Evolutionary conservation across 2,113 vertebrate species (phyloP).

Genomic region (Myrmophylax atrothorax): DNA sequence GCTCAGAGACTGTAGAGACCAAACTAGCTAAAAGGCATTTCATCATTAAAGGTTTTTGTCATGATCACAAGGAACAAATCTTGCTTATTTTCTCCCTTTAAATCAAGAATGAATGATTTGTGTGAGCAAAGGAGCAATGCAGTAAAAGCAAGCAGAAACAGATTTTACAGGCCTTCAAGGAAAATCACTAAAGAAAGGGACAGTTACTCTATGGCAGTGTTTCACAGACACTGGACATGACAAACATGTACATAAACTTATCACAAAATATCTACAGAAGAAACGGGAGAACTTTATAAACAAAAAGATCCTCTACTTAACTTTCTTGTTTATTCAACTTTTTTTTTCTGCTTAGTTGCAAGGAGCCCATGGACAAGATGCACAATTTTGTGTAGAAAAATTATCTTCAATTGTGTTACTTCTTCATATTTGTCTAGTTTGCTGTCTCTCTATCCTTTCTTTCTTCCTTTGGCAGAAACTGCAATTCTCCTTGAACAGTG

Average conservation of each 20-base stretch:
- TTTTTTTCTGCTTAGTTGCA: not conserved
- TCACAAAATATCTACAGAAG: not conserved
- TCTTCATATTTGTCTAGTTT: not conserved
- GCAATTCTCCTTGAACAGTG: not conserved
- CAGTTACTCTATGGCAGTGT: not conserved
- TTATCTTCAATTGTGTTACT: not conserved
- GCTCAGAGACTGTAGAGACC: slow-evolving; percentile 11
- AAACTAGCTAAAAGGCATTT: slow-evolving; percentile 51
- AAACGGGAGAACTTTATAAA: not conserved
- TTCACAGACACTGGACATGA: not conserved
- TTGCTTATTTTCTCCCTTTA: slow-evolving; percentile 46
- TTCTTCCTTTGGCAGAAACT: not conserved
- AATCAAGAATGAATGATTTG: slow-evolving; percentile 19
- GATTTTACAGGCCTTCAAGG: not conserved
- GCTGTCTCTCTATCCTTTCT: not conserved
- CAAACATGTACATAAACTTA: not conserved
- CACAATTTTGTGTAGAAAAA: not conserved
- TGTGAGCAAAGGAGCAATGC: not conserved
- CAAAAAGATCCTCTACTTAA: not conserved
- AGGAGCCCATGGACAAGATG: not conserved
- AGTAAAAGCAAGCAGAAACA: not conserved
- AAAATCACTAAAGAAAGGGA: not conserved
- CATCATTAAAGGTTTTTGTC: slow-evolving; percentile 51
- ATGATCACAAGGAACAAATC: slow-evolving; percentile 54
- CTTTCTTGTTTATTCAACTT: not conserved